Conservation (phyloP, 1,140 invertebrate genomes). For the Proctacanthus coquilletti region DNA sequence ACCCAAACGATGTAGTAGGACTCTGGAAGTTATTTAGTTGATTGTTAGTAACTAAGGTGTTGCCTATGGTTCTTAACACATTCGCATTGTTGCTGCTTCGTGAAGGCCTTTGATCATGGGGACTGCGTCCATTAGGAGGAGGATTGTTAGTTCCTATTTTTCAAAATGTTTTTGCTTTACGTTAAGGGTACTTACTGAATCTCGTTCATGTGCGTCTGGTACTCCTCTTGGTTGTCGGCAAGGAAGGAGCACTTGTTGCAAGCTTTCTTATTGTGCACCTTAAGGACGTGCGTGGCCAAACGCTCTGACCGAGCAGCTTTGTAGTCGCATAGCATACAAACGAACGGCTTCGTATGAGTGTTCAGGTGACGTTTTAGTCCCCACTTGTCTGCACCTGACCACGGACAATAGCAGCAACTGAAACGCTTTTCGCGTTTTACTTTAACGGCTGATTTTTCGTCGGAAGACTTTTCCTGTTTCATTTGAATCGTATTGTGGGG, state of each 20-base stretch:
- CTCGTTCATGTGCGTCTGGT: constrained; percentile 58
- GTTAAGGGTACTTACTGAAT: constrained; percentile 38
- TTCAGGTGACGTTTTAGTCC: constrained; percentile 80
- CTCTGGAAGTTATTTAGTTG: constrained; percentile 27
- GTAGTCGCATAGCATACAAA: constrained; percentile 78
- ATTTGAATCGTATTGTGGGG: constrained; percentile 23
- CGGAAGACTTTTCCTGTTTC: constrained; percentile 24
- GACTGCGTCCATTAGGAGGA: constrained; percentile 12
- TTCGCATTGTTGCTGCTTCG: constrained; percentile 23
- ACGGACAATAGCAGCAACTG: constrained; percentile 73
- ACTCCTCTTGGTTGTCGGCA: constrained; percentile 59
- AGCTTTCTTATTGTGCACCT: constrained; percentile 78
- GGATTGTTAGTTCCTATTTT: constrained; percentile 2
- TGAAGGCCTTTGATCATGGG: constrained; percentile 21
- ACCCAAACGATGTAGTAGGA: constrained; percentile 27
- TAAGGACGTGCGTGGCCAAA: constrained; percentile 72
- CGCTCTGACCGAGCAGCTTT: constrained; percentile 76
- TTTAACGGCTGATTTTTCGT: constrained; percentile 18
- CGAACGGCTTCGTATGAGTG: constrained; percentile 80
- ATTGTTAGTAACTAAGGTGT: constrained; percentile 27
- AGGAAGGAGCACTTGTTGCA: constrained; percentile 76
- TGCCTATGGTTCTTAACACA: constrained; percentile 28
- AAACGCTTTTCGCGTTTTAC: constrained; percentile 46
- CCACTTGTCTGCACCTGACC: constrained; percentile 89
- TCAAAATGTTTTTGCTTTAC: constrained; percentile 3